These are phyloP conservation scores for Willisornis vidua DNA, from an alignment of 2,113 vertebrate species.

Conservation along the genomic window DNA sequence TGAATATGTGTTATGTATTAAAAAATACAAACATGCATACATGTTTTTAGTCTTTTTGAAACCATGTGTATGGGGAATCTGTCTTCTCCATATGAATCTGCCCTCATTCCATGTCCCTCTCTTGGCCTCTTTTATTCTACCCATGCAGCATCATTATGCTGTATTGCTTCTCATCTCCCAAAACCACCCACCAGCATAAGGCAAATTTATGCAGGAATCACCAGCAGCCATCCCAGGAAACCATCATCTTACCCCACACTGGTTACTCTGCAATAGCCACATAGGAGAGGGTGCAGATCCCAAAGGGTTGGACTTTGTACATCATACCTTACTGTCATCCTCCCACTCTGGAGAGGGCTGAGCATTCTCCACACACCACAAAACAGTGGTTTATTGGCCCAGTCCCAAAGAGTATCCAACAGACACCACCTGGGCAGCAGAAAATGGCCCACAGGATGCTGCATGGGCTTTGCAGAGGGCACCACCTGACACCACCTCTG, in stretches of 20 bases:
- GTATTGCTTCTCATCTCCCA: rapidly evolving
- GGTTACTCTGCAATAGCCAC: rapidly evolving
- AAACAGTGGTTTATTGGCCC: background rate
- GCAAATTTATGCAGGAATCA: background rate
- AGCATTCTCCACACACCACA: rapidly evolving
- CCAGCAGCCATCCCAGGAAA: background rate
- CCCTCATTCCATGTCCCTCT: rapidly evolving
- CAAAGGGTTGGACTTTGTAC: too few species aligned
- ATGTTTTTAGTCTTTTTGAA: background rate
- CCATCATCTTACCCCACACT: background rate
- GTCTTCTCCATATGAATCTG: background rate
- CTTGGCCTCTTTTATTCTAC: background rate
- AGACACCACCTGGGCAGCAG: rapidly evolving
- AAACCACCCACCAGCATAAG: background rate
- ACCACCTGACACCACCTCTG: background rate
- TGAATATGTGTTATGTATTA: background rate
- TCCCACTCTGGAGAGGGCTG: background rate
- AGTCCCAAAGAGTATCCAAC: background rate
- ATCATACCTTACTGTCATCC: background rate
- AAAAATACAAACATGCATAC: background rate
- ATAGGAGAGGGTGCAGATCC: rapidly evolving
- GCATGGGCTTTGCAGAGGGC: background rate
- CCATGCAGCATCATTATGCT: background rate
- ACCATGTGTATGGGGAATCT: background rate
- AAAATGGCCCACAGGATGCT: background rate